phyloP scores from a whole-genome alignment of 1,140 invertebrate genomes.

The Acromyrmex charruanus region DNA sequence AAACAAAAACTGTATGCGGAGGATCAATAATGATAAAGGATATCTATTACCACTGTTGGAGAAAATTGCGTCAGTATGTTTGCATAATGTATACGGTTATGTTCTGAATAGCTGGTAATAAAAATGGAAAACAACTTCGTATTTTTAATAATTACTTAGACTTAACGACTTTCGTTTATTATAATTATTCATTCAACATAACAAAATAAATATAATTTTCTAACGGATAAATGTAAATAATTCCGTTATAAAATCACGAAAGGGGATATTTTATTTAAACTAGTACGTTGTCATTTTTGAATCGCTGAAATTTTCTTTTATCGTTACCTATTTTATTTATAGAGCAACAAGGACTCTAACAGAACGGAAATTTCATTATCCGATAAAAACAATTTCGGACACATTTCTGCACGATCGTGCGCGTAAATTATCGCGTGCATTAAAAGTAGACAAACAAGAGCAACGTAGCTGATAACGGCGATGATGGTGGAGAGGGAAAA shows the following conservation, averaged over 20 bases:
- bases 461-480: constrained; percentile 47
- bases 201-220: constrained; percentile 2
- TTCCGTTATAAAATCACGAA: background rate
- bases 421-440: constrained; percentile 60
- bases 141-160: background rate
- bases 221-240: background rate
- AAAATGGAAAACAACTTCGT: background rate
- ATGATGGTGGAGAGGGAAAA: constrained; percentile 49
- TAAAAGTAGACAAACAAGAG: constrained; percentile 68
- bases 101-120: constrained; percentile 4
- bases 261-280: background rate
- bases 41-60: constrained; percentile 1
- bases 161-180: background rate
- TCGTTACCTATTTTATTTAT: background rate
- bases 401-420: background rate
- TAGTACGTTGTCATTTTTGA: background rate
- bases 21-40: constrained; percentile 55
- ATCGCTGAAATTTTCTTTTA: background rate
- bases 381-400: constrained; percentile 23
- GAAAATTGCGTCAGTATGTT: constrained; percentile 30
- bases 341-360: background rate
- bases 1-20: constrained; percentile 8
- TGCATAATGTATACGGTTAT: constrained; percentile 23
- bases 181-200: constrained; percentile 20
- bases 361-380: constrained; percentile 27